Percentiles rank a stretch among this genome's conserved stretches.
Conservation (phyloP, 2,888 invertebrate genomes). For the Globia sparganii region DNA sequence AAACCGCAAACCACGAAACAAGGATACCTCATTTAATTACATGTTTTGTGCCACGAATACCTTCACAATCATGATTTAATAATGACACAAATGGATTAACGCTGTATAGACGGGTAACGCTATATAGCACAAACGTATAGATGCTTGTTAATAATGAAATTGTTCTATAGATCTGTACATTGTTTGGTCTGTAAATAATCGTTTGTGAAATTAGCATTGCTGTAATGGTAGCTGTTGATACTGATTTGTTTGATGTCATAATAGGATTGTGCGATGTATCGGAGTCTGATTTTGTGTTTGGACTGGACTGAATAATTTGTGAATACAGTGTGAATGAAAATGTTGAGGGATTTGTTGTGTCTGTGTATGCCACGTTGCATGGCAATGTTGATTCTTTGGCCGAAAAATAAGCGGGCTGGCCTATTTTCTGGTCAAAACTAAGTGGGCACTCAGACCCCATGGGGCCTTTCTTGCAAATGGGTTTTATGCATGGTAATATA, state of each 20-base stretch:
- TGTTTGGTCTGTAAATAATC: conserved; percentile 57
- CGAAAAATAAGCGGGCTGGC: not conserved
- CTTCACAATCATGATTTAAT: conserved; percentile 79
- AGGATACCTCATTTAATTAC: conserved; percentile 75
- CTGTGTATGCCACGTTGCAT: not conserved
- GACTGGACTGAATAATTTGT: not conserved
- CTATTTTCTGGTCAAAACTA: not conserved
- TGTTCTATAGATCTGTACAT: conserved; percentile 55
- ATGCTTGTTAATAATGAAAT: conserved; percentile 75
- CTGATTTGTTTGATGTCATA: conserved; percentile 46
- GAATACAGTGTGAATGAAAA: not conserved
- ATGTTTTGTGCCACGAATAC: conserved; percentile 64
- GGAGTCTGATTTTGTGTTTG: conserved; percentile 25
- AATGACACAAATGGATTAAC: conserved; percentile 81
- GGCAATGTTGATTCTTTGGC: not conserved
- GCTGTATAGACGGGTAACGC: no score
- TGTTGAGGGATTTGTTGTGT: not conserved
- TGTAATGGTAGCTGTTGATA: conserved; percentile 33
- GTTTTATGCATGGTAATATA: no score
- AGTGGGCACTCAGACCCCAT: no score
- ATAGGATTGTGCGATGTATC: conserved; percentile 30
- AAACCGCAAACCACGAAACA: conserved; percentile 65
- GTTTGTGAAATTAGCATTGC: conserved; percentile 51
- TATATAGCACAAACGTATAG: conserved; percentile 62
- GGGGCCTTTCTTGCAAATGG: no score